Evolutionary conservation across 2,797 vertebrate genomes (phyloP).

Genomic region (Manis crassicaudata): DNA sequence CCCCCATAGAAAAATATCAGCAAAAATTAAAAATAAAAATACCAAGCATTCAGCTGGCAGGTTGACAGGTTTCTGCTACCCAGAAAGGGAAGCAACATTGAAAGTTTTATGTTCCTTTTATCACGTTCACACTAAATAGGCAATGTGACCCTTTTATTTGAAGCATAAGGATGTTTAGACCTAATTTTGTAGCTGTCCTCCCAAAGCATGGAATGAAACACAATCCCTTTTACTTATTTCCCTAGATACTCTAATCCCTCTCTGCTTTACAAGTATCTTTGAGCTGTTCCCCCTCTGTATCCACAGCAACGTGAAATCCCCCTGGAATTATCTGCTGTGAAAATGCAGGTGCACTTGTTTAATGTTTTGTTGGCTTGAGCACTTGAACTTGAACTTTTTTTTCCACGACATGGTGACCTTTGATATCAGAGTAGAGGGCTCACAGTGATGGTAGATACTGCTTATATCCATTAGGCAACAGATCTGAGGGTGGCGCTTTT

Average conservation of each 20-base stretch:
- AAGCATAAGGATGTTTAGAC: constrained; percentile 74
- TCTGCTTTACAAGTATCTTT: constrained; percentile 85
- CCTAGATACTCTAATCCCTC: constrained; percentile 90
- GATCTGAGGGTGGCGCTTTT: not conserved
- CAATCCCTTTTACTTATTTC: constrained; percentile 89
- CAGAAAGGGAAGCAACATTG: not conserved
- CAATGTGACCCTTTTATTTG: constrained; percentile 73
- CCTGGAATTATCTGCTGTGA: constrained; percentile 87
- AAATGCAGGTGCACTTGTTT: constrained; percentile 87
- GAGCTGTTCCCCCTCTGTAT: constrained; percentile 88
- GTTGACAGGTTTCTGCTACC: constrained; percentile 1
- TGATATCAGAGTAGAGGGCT: constrained; percentile 69
- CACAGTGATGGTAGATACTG: not conserved
- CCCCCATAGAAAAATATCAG: not conserved
- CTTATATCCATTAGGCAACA: constrained; percentile 35
- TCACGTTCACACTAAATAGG: constrained; percentile 68
- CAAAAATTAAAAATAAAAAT: constrained; percentile 49
- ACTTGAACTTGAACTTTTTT: constrained; percentile 77
- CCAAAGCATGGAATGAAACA: constrained; percentile 82
- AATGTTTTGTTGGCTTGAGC: constrained; percentile 80
- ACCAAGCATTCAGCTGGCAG: constrained; percentile 23
- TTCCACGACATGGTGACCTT: constrained; percentile 61
- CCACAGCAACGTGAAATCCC: constrained; percentile 91
- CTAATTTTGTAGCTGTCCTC: constrained; percentile 79
- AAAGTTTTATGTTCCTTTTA: constrained; percentile 73